A percentile compares a stretch with the other conserved stretches of the same genome.
These are phyloP conservation scores for Lepidocyrtoides sp. DNA, from an alignment of 2,888 invertebrate genomes.

Conservation along the genomic window DNA sequence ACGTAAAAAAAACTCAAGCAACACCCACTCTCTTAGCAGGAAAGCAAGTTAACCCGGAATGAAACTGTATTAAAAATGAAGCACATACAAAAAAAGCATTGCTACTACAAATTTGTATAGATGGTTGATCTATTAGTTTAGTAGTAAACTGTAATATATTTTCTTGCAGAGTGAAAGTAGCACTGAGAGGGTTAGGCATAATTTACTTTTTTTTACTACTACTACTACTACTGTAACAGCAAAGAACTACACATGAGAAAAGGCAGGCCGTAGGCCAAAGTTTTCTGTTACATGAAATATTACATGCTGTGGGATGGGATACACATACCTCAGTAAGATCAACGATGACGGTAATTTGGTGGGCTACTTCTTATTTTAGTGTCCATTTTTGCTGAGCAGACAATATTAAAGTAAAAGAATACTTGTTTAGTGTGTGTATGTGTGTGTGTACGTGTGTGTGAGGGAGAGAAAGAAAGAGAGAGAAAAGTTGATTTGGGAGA, in stretches of 20 bases:
- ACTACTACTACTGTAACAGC: not conserved
- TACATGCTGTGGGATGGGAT: not conserved
- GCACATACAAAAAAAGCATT: not conserved
- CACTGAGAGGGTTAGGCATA: not conserved
- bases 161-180: not conserved
- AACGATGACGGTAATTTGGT: not conserved
- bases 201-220: not conserved
- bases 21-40: not conserved
- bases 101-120: no score
- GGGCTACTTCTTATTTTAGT: not conserved
- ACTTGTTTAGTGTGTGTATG: not conserved
- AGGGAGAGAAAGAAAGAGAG: not conserved
- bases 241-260: no score
- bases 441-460: not conserved
- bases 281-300: conserved; percentile 4
- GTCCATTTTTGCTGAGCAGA: conserved; percentile 1
- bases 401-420: not conserved
- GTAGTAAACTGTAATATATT: no score
- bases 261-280: not conserved
- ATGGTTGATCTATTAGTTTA: not conserved
- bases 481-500: not conserved
- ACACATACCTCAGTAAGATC: not conserved
- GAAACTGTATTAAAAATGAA: no score
- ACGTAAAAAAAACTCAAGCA: not conserved
- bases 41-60: not conserved